Evolutionary conservation across 1,140 invertebrate genomes (phyloP), one percentile per base, ranked within the genome.

Genomic region (Lerema accius): DNA sequence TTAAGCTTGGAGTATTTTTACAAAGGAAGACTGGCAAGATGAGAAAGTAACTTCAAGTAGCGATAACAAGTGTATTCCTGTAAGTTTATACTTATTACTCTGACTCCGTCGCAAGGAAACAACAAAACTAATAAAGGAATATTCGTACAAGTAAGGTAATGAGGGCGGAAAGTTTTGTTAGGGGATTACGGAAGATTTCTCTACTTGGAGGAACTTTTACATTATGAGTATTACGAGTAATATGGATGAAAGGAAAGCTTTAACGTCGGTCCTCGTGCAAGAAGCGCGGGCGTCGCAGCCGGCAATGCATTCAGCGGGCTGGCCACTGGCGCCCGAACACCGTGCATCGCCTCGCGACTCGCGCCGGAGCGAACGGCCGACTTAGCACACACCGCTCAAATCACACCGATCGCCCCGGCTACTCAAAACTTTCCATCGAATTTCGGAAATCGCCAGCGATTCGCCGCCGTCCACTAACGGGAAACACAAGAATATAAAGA

Each of bases 391-490:
- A 74, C 51, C 66, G 78, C 74, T 61, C 32, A 66, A 73, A 46
- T 67, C 74, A 74, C 76, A 68, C 74, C 74, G 67, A 69, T 79
- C 73, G 73, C 76, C 76, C 71, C 71, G 72, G 73, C 66, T 67
- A 59, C 71, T 72, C 62, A 40, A 77, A 85, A 82, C 63, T 78
- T 83, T 82, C 77, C 82, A 75, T 82, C 84, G 82, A 90, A 89
- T 86, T 90, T 88, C 82, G 82, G 84, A 90, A 87, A 84, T 82
- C 80, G 77, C 69, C 73, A 66, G 37, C 62, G 64, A 73, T 66
- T 62, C 56, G 63, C 76, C 67, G 67, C 67, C 70, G 69, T 77
- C 45, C 76, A 78, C 81, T 63, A 75, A 76, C 60, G 71, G 60
- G 63, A 67, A 76, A 61, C 81, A 85, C 60, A 78, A 71, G 40